Evolutionary conservation across 2,113 vertebrate genomes (phyloP), one percentile per base, ranked within the genome.

Genomic region (Ophthalmolycus amberensis): DNA sequence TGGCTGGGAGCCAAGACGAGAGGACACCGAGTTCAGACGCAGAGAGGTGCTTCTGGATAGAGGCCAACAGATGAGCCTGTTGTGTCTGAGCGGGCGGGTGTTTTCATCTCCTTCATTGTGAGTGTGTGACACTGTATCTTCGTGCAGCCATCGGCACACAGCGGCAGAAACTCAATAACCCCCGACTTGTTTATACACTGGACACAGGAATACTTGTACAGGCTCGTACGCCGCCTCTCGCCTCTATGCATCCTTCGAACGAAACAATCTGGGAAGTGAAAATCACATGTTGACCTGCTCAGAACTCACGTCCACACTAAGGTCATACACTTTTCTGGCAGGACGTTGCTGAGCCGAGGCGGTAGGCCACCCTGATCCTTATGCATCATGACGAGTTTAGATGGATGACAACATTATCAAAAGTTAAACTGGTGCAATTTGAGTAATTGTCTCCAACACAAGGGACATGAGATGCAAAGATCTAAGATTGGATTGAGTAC

Each of bases 11-110:
- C 88, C 93, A 82, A 75, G 16, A 27, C 3, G 29, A 82, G 79
- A 85, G 85, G 90, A 79, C 90, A 84, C 6, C 0, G 73, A 84
- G 89, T 92, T 91, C 85, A 89, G 1, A 54, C n/a, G 1, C 59
- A 37, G 25, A 7, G 69, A 72, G 71, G 79, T 63, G 67, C 0
- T 34, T 3, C 63, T 83, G 86, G 87, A 50, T 14, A 12, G 44
- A 63, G 27, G 58, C 74, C 84, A 83, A 69, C 72, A 90, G 88
- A 85, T 90, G 82, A 71, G 75, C 40, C 71, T 34, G 79, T 63
- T 71, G 81, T 42, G 75, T 79, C 82, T 69, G 59, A 62, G 46
- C 25, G 14, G 14, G 74, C 50, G 4, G 38, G 63, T 25, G 63
- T 60, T 71, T 18, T 82, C 78, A 71, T 71, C 75, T 71, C 5